Evolutionary conservation across 2,888 invertebrate species (phyloP), one percentile per base, ranked within the genome.

Genomic region (Ametastegia equiseti): DNA sequence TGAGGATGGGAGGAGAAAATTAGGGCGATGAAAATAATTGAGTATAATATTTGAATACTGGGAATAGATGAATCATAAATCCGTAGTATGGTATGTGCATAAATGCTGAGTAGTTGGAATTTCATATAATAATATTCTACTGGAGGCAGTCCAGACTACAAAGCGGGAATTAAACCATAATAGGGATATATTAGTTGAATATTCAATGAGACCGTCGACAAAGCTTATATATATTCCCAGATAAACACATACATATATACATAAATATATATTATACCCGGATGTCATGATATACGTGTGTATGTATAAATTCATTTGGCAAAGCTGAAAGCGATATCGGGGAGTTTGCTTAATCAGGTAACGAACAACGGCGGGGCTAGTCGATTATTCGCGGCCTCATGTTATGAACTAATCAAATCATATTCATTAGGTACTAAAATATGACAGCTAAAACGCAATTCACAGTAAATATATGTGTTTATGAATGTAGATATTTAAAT

Each of bases 171-270:
- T 42, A n/a, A 54, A 23, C 2, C 23, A 54, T 54, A 54, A 23
- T 54, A 15, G 23, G 11, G 15, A 19, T 50, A 19, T 50, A 19
- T 50, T 50, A 54, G 54, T 54, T 54, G 54, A 23, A 54, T 54
- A 54, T 54, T 54, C 54, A 54, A 54, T 54, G 54, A 54, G 54
- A 54, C 54, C 54, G 11, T 54, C 23, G 54, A 54, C 54, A 54
- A 54, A 54, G 54, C 23, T 54, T 23, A 23, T 23, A 23, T 47
- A 3, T 47, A 47, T 15, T 19, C 5, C 15, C 4, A 50, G 50
- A 7, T 50, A 23, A 50, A 19, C 19, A 7, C 19, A 50, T 2
- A 19, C 11, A 42, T 42, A 42, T 3, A 42, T 42, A 42, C 3
- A 23, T 54, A 54, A 11, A 2, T 54, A 54, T 9, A 50, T 54